phyloP scores from a whole-genome alignment of 2,113 vertebrate species.

The Prochilodus magdalenae region DNA sequence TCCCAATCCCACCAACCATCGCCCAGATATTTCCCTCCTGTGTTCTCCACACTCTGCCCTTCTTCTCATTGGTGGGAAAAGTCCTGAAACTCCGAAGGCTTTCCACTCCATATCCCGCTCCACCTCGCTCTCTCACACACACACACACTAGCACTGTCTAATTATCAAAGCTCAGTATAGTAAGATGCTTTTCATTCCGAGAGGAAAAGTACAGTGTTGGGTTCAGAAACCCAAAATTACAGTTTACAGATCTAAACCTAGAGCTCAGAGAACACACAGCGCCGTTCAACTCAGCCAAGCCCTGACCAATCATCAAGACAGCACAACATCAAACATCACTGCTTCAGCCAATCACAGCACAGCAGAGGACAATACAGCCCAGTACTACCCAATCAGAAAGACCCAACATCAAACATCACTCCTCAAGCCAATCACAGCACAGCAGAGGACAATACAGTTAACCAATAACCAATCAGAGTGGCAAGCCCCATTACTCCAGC shows the following conservation, averaged over 20 bases:
- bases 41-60: neutral
- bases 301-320: constrained; percentile 4
- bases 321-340: neutral
- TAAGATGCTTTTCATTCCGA: constrained; percentile 50
- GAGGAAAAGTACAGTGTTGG: constrained; percentile 48
- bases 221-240: constrained; percentile 54
- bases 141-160: constrained; percentile 26
- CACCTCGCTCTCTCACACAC: neutral
- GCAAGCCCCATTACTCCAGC: neutral
- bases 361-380: too few relatives aligned
- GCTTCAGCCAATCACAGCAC: too few relatives aligned
- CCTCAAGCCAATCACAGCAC: neutral
- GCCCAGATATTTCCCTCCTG: neutral
- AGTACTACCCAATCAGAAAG: too few relatives aligned
- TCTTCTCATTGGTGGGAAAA: constrained; percentile 13
- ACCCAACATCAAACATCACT: neutral
- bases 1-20: neutral
- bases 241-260: constrained; percentile 42
- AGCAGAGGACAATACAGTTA: neutral
- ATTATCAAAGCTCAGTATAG: constrained; percentile 53
- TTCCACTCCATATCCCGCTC: neutral
- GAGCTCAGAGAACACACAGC: constrained; percentile 10
- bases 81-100: neutral
- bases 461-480: too few relatives aligned
- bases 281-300: neutral